Base-by-base conservation (phyloP, 1,140 invertebrate species). In the Euura saliciscinereae region DNA sequence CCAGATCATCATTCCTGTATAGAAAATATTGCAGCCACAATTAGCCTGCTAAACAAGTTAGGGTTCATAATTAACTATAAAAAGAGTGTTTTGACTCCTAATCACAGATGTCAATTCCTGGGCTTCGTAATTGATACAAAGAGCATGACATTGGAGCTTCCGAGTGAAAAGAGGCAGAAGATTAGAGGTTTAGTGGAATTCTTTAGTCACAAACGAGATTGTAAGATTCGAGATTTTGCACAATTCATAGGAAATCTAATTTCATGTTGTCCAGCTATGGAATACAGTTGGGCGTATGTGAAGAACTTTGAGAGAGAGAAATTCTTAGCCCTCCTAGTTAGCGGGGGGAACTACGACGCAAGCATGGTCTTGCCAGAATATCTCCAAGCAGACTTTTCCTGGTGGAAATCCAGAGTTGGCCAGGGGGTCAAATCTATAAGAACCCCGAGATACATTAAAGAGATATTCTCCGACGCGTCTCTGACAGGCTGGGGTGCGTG, bases 381-480 rank as follows among this genome's bases (percentile, higher is more conserved):
- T 66, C 8, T 78, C 42, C n/a, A 11, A 11, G 8, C 51, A 45
- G 74, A 76, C 43, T 73, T 81, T 43, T 5, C 69, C 2, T 81
- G 77, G 80, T 80, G 77, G 78, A 3, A 67, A 77, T 46, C 66
- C 76, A 51, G 44, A 51, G n/a, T n/a, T n/a, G n/a, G n/a, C n/a
- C 67, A 65, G 28, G 66, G 43, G 45, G 67, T 43, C 42, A 74
- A 73, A 8, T 46, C 51, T n/a, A n/a, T n/a, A n/a, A n/a, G 46
- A 78, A 74, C 43, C 59, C 68, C 42, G 45, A 43, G 8, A 13
- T 13, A 42, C 67, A 65, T 45, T 28, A 44, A 73, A 44, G 79
- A 79, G 74, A 78, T 80, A 72, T 82, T 79, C 72, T 77, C 79
- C 4, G 80, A 81, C 46, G 65, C 77, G 6, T 81, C 77, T 4